A percentile compares a stretch with the other conserved stretches of the same genome.
Conservation (phyloP, 2,888 invertebrate species). For the Agrotis puta region DNA sequence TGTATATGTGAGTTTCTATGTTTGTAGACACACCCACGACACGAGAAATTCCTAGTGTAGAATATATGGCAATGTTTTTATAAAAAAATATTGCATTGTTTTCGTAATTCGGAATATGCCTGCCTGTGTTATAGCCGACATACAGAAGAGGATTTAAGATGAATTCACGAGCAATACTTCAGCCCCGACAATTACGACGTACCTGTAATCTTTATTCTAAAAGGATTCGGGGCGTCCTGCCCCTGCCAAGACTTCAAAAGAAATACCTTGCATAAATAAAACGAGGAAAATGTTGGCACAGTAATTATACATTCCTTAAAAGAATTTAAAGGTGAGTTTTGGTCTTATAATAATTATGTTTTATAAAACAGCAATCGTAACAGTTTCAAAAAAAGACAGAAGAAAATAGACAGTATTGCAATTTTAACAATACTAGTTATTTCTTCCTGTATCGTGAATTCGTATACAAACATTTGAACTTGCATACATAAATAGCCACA, state of each 20-base stretch:
- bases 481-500: no score
- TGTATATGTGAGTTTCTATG: no score
- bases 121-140: no score
- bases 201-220: constrained; percentile 31
- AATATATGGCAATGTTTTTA: no score
- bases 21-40: no score
- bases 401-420: no score
- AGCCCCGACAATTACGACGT: constrained; percentile 23
- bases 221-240: background rate
- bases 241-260: constrained; percentile 11
- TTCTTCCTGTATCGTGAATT: no score
- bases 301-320: constrained; percentile 9
- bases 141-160: background rate
- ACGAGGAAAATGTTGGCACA: background rate
- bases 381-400: background rate
- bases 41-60: no score
- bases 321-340: background rate
- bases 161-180: constrained; percentile 7
- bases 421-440: no score
- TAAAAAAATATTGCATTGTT: no score
- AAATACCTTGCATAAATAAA: constrained; percentile 28
- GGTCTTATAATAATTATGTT: background rate
- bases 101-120: no score
- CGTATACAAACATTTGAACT: no score
- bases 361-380: constrained; percentile 3